These are phyloP conservation scores for Orussus abietinus DNA, from an alignment of 1,140 invertebrate genomes.

Conservation along the genomic window DNA sequence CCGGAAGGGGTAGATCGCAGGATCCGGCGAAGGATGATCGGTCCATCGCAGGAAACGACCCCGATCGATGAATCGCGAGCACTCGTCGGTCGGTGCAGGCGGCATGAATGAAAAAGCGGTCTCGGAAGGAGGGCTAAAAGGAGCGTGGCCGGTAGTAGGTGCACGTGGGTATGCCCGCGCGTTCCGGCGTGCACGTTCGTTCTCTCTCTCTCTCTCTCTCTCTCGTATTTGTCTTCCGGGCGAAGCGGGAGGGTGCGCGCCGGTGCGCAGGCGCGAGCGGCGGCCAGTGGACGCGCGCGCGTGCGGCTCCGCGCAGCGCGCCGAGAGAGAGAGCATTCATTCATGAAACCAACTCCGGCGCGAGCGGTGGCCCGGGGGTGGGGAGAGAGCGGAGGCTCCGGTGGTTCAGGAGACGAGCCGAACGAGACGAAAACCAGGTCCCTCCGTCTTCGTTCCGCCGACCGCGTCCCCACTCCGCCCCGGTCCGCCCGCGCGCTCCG, in stretches of 20 bases:
- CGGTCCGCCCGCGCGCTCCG: slow-evolving; percentile 11
- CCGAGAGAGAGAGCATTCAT: slow-evolving; percentile 46
- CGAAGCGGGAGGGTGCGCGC: slow-evolving; percentile 12
- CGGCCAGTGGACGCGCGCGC: slow-evolving; percentile 19
- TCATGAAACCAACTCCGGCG: slow-evolving; percentile 44
- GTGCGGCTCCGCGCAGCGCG: slow-evolving; percentile 11
- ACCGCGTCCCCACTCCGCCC: not conserved
- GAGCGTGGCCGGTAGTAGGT: too few relatives aligned
- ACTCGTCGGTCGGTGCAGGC: too few relatives aligned
- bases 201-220: slow-evolving; percentile 15
- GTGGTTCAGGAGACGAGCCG: slow-evolving; percentile 11
- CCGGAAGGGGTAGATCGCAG: too few relatives aligned
- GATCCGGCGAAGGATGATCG: too few relatives aligned
- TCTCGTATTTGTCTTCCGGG: slow-evolving; percentile 8
- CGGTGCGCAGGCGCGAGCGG: slow-evolving; percentile 12
- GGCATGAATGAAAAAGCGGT: too few relatives aligned
- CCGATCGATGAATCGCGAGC: too few relatives aligned
- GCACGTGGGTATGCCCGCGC: too few relatives aligned
- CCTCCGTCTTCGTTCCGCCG: slow-evolving; percentile 6
- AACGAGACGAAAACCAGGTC: too few relatives aligned
- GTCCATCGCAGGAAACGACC: too few relatives aligned
- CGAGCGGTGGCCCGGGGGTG: slow-evolving; percentile 20
- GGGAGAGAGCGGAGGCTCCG: slow-evolving; percentile 7
- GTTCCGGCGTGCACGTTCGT: slow-evolving; percentile 6
- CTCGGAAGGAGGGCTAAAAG: too few relatives aligned